phyloP scores from a whole-genome alignment of 1,140 invertebrate genomes.

The Anthonomus grandis region DNA sequence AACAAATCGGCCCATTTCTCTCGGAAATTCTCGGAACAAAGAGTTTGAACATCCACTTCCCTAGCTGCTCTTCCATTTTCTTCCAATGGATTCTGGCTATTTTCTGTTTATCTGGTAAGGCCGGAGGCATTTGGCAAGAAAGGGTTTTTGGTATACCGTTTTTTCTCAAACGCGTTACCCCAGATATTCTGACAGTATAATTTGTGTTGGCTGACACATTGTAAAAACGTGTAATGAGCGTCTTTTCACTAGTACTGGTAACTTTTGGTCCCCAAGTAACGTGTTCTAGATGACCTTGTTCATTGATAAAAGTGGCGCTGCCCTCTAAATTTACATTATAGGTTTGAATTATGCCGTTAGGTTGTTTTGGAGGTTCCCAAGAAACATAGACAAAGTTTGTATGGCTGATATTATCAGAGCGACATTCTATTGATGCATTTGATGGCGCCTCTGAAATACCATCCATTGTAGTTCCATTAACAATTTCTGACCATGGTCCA shows the following conservation, averaged over 20 bases:
- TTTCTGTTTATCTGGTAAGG: conserved; percentile 63
- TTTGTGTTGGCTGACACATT: conserved; percentile 74
- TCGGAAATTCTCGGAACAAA: conserved; percentile 72
- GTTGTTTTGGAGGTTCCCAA: conserved; percentile 66
- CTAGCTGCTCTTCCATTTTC: conserved; percentile 63
- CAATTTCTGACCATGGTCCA: conserved; percentile 68
- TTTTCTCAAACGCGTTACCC: conserved; percentile 67
- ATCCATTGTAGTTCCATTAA: conserved; percentile 77
- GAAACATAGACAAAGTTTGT: conserved; percentile 63
- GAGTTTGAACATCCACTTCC: conserved; percentile 67
- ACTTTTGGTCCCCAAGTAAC: conserved; percentile 59
- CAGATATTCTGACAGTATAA: conserved; percentile 68
- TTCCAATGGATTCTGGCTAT: conserved; percentile 66
- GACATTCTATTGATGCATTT: conserved; percentile 63
- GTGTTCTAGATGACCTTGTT: conserved; percentile 53
- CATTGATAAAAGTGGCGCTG: conserved; percentile 57
- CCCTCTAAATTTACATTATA: conserved; percentile 65
- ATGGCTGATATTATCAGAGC: conserved; percentile 60
- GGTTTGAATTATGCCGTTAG: conserved; percentile 72
- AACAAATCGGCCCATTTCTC: conserved; percentile 83
- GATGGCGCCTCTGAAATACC: conserved; percentile 55
- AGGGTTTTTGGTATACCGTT: conserved; percentile 60
- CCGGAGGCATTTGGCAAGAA: conserved; percentile 65
- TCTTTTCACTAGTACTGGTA: conserved; percentile 56
- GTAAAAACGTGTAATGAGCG: conserved; percentile 56